Base-by-base conservation (phyloP, 2,797 vertebrate genomes). In the Otolemur crassicaudatus region DNA sequence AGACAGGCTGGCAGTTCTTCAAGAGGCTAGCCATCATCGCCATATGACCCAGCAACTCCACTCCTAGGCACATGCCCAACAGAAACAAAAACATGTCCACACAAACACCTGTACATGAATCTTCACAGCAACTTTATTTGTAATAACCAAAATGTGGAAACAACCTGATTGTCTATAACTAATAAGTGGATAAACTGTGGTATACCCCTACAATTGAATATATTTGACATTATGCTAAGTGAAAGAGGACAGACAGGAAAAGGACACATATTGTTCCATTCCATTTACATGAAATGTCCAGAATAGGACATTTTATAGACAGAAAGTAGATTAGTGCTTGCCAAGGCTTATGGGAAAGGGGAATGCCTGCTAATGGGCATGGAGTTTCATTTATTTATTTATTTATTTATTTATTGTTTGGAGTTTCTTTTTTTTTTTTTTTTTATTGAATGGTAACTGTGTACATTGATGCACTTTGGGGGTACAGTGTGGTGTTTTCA, bases 1-100 rank as follows among this genome's bases (percentile, higher is more conserved):
- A 91, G 86, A 67, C 37, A 34, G 23, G 73, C 65, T 65, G 77
- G 61, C 43, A 58, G 40, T 53, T 76, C 53, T 46, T 82, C 34
- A 25, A 75, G 81, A 95, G n/a, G 43, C 75, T 75, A 63, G 69
- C 91, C 87, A 76, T 9, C 25, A 40, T 80, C 80, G 75, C 87
- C 49, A 40, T 11, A 7, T 81, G 43, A 91, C 37, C 83, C 72
- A 37, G 79, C 65, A 84, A 61, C 61, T 81, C 79, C 69, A 82
- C 76, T 70, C 49, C 34, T 81, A 46, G 49, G 49, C 31, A 34
- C 31, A 29, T n/a, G 75, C 49, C 49, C 49, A 88, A 69, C 14
- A 94, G 65, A 85, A 69, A 75, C 29, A 85, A 75, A 95, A 76
- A 58, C 60, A 43, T 22, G 43, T 85, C 60, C 67, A 70, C 67